phyloP scores from a whole-genome alignment of 2,888 invertebrate genomes.

The Coelinius sp. region DNA sequence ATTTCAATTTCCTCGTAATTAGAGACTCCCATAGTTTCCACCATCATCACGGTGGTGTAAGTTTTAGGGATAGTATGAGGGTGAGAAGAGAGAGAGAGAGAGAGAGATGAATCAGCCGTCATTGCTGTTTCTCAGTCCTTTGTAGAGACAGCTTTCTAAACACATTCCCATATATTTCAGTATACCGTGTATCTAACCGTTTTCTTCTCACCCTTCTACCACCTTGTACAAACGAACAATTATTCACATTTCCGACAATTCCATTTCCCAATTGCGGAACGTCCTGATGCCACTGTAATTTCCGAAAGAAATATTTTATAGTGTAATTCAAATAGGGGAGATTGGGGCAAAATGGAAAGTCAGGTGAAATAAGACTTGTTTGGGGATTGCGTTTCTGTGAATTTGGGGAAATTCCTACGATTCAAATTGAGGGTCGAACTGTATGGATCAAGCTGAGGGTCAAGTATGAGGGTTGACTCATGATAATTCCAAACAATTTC shows the following conservation, averaged over 20 bases:
- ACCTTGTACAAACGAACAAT: not conserved
- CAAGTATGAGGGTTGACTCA: too few species aligned
- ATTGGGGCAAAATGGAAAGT: too few species aligned
- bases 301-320: not conserved
- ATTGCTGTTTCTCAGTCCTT: constrained; percentile 1
- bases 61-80: constrained; percentile 14
- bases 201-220: not conserved
- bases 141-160: constrained; percentile 30
- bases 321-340: not conserved
- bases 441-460: too few species aligned
- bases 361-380: too few species aligned
- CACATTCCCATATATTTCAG: constrained; percentile 19
- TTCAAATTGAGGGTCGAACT: too few species aligned
- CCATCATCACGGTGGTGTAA: constrained; percentile 32
- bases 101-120: not conserved
- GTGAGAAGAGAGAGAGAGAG: not conserved
- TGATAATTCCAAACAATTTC: too few species aligned
- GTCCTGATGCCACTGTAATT: not conserved
- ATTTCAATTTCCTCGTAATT: constrained; percentile 47
- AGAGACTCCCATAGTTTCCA: constrained; percentile 42
- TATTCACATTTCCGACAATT: not conserved
- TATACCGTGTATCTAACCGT: constrained; percentile 12
- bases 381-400: too few species aligned
- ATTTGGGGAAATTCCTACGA: too few species aligned
- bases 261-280: not conserved